Evolutionary conservation across 2,113 vertebrate species (phyloP).

Genomic region (Benitochromis conjunctus): DNA sequence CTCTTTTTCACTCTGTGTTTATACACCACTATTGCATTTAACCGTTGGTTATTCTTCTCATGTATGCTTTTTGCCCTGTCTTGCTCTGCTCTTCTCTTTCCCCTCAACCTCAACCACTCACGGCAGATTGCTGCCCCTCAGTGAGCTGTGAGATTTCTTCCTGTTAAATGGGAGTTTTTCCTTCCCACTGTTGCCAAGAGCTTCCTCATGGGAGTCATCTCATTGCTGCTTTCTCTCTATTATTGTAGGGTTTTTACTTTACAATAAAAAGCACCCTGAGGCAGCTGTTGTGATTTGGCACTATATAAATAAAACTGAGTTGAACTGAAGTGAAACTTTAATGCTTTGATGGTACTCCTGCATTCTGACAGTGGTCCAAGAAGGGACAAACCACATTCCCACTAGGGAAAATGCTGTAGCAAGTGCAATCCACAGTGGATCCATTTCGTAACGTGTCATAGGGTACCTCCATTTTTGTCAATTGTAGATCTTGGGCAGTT

Average conservation of each 20-base stretch:
- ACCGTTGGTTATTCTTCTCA: not conserved
- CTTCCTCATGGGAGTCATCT: not conserved
- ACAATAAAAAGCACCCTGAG: not conserved
- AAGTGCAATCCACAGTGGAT: not conserved
- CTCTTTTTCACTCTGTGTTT: not conserved
- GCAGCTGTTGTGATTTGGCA: not conserved
- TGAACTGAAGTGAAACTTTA: not conserved
- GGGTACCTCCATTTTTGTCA: not conserved
- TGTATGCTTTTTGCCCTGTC: not conserved
- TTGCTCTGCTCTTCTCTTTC: not conserved
- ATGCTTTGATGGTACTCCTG: not conserved
- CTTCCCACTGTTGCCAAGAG: not conserved
- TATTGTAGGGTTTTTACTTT: not conserved
- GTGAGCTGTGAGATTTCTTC: not conserved
- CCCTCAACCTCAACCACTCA: not conserved
- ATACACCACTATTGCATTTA: not conserved
- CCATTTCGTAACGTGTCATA: not conserved
- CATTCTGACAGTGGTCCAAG: not conserved
- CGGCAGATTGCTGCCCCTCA: accelerated
- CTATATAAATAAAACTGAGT: not conserved
- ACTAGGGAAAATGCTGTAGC: not conserved
- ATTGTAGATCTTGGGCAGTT: not conserved
- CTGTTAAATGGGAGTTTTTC: not conserved
- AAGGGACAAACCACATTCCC: not conserved
- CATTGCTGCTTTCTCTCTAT: not conserved